Percentiles rank a stretch among this genome's conserved stretches.
Evolutionary conservation across 1,140 invertebrate species (phyloP).

Genomic region (Acromyrmex heyeri): DNA sequence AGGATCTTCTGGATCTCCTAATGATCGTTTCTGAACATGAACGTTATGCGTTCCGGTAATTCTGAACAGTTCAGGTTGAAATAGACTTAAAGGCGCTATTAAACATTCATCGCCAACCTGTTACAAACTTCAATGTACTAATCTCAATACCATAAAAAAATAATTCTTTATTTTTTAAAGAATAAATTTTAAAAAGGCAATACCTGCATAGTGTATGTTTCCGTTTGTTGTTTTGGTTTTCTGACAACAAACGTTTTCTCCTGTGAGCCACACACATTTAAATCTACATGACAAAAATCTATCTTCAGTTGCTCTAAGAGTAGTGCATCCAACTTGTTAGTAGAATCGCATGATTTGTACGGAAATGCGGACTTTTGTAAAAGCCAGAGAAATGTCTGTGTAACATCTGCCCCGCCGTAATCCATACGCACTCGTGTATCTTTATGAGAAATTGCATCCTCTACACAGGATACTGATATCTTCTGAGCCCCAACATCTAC

Average conservation of each 20-base stretch:
- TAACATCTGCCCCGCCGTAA: slow-evolving; percentile 96
- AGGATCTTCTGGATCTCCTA: slow-evolving; percentile 96
- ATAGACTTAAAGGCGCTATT: slow-evolving; percentile 95
- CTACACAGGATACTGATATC: slow-evolving; percentile 97
- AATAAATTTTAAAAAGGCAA: slow-evolving; percentile 60
- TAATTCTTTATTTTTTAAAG: neutral
- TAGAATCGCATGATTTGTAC: slow-evolving; percentile 92
- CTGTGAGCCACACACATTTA: slow-evolving; percentile 94
- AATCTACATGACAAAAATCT: slow-evolving; percentile 96
- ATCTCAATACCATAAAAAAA: slow-evolving; percentile 39
- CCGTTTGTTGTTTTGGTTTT: slow-evolving; percentile 90
- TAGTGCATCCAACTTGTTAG: slow-evolving; percentile 90
- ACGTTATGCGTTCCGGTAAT: slow-evolving; percentile 92
- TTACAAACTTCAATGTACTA: slow-evolving; percentile 71
- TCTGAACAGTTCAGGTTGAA: slow-evolving; percentile 95
- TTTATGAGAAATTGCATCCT: slow-evolving; percentile 97
- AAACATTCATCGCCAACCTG: slow-evolving; percentile 97
- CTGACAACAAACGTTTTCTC: slow-evolving; percentile 93
- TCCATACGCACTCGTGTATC: slow-evolving; percentile 94
- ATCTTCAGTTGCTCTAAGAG: slow-evolving; percentile 95
- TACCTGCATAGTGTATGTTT: slow-evolving; percentile 91
- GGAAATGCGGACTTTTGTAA: slow-evolving; percentile 96
- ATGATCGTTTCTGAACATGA: slow-evolving; percentile 91
- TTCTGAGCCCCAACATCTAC: slow-evolving; percentile 98
- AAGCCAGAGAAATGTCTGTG: slow-evolving; percentile 94